Evolutionary conservation across 2,113 vertebrate species (phyloP).

Genomic region (Caracal caracal): DNA sequence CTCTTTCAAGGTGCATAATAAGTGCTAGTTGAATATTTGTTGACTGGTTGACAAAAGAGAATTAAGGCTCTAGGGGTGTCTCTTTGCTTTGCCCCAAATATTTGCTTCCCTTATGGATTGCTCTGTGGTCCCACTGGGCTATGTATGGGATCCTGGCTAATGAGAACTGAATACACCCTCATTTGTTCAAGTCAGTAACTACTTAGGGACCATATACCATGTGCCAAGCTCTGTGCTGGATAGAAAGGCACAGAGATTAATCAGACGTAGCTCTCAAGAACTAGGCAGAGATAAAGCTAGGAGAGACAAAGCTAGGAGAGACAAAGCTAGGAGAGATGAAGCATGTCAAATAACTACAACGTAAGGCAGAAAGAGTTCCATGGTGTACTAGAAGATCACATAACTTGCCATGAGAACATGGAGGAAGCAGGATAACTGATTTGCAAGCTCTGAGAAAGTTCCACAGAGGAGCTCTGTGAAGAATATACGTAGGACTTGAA

Average conservation of each 20-base stretch:
- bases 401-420: background rate
- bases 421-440: background rate
- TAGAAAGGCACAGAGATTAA: background rate
- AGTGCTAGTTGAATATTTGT: background rate
- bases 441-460: background rate
- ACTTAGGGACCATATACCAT: background rate
- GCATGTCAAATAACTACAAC: background rate
- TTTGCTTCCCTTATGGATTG: background rate
- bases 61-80: background rate
- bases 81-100: background rate
- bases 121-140: background rate
- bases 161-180: background rate
- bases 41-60: background rate
- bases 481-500: slow-evolving; percentile 36
- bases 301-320: no score
- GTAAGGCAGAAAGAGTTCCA: background rate
- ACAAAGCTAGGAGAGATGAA: background rate
- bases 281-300: no score
- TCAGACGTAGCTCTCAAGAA: background rate
- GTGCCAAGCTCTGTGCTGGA: background rate
- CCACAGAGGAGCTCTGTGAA: background rate
- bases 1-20: background rate
- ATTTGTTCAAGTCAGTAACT: background rate
- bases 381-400: background rate
- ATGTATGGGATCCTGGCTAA: background rate